Conservation (phyloP, 1,140 invertebrate species). For the Hestina assimilis region DNA sequence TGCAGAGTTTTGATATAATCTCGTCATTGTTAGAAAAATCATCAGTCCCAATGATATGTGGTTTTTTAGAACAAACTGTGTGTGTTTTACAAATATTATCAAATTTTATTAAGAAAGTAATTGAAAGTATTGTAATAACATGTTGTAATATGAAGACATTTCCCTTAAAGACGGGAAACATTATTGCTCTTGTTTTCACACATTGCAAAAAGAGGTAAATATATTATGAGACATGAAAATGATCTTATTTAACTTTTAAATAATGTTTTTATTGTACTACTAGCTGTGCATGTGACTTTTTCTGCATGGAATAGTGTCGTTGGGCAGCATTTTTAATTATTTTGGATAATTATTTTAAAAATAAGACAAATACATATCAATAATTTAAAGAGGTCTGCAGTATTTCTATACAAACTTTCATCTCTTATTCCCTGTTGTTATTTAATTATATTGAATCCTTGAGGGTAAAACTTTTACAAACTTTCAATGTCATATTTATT, state of each 20-base stretch:
- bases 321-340: no score
- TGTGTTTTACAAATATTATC: slow-evolving; percentile 46
- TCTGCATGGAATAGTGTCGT: no score
- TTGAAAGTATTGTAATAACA: slow-evolving; percentile 40
- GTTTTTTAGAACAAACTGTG: slow-evolving; percentile 45
- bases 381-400: no score
- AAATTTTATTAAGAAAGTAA: slow-evolving; percentile 41
- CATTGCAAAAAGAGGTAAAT: slow-evolving; percentile 64
- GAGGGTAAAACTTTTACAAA: no score
- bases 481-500: no score
- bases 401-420: no score
- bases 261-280: no score
- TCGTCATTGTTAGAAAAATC: slow-evolving; percentile 32
- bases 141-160: slow-evolving; percentile 48
- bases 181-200: slow-evolving; percentile 53
- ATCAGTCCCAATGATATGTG: slow-evolving; percentile 27
- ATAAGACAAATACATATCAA: no score
- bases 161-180: slow-evolving; percentile 44
- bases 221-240: neutral
- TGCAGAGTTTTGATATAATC: slow-evolving; percentile 47
- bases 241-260: neutral
- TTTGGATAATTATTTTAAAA: no score
- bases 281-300: no score
- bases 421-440: no score
- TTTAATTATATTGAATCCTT: no score